phyloP scores from a whole-genome alignment of 1,140 invertebrate genomes.

The Holotrichia oblita region DNA sequence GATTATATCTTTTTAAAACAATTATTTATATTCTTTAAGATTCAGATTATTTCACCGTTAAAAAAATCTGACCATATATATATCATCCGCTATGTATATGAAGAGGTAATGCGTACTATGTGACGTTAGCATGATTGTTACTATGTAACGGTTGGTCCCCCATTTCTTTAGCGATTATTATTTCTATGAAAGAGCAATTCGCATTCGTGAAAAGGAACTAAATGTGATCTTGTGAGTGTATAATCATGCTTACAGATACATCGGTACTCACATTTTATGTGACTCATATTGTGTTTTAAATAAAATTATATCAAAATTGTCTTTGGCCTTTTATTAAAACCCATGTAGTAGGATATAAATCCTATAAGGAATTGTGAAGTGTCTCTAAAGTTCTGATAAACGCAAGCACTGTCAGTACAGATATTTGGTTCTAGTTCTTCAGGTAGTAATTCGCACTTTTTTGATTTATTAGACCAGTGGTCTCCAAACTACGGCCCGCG shows the following conservation, averaged over 20 bases:
- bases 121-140: constrained; percentile 41
- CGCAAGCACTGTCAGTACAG: too few species aligned
- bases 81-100: background rate
- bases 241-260: constrained; percentile 41
- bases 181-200: constrained; percentile 19
- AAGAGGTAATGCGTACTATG: constrained; percentile 9
- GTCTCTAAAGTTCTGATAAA: too few species aligned
- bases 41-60: too few species aligned
- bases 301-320: constrained; percentile 16
- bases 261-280: constrained; percentile 30
- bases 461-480: too few species aligned
- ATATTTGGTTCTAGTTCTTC: too few species aligned
- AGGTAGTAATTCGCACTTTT: too few species aligned
- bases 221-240: constrained; percentile 28
- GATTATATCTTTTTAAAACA: too few species aligned
- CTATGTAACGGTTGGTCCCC: constrained; percentile 25
- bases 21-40: too few species aligned
- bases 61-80: background rate
- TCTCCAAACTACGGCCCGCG: too few species aligned
- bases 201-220: background rate
- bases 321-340: background rate
- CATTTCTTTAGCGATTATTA: background rate
- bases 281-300: constrained; percentile 27
- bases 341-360: too few species aligned
- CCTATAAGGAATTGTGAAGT: too few species aligned